phyloP scores from a whole-genome alignment of 2,113 vertebrate genomes.

The Phainopepla nitens region DNA sequence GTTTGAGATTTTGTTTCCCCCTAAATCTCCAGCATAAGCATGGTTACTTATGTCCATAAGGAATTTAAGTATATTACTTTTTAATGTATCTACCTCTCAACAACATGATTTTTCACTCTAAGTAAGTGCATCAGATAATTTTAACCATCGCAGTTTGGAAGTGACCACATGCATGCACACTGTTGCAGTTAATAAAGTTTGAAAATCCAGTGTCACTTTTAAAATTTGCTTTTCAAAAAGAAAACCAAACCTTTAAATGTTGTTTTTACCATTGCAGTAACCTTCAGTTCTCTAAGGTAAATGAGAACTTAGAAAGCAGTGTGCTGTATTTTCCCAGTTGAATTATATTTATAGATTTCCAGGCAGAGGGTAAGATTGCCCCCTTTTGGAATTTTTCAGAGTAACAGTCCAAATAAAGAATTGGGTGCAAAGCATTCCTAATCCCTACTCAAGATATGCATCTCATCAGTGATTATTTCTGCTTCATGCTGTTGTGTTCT shows the following conservation, averaged over 20 bases:
- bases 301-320: background rate
- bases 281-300: background rate
- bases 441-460: conserved; percentile 62
- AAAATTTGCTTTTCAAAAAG: background rate
- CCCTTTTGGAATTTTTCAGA: conserved; percentile 77
- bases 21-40: background rate
- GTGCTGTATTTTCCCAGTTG: background rate
- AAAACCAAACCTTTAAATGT: background rate
- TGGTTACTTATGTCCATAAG: background rate
- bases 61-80: background rate
- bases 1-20: background rate
- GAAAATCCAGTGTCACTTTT: background rate
- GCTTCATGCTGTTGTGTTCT: conserved; percentile 74
- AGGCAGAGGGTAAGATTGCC: conserved; percentile 81
- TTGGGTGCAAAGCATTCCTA: conserved; percentile 55
- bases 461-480: conserved; percentile 71
- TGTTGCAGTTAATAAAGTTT: background rate
- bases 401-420: conserved; percentile 43
- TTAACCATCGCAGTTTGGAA: background rate
- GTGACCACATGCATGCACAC: background rate
- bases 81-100: background rate
- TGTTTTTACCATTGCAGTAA: background rate
- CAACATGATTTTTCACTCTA: background rate
- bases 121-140: background rate
- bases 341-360: background rate